Percentiles rank a stretch among this genome's conserved stretches.
Evolutionary conservation across 2,797 vertebrate species (phyloP).

Genomic region (Esox masquinongy): DNA sequence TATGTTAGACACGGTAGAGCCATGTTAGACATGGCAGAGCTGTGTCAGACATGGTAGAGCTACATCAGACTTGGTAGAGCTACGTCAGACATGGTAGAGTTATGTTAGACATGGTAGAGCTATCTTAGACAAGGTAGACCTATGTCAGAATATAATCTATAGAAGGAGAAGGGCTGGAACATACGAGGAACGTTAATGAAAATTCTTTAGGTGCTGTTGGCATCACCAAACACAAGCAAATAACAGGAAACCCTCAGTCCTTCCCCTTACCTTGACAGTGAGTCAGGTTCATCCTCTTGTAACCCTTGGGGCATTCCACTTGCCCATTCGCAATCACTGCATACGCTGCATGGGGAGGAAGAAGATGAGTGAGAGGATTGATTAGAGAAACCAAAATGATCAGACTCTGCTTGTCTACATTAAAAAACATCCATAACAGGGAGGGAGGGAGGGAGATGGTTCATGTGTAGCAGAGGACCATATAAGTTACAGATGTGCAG

Average conservation of each 20-base stretch:
- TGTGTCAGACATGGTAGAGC: not conserved
- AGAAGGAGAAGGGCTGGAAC: too few species aligned
- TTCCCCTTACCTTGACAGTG: conserved; percentile 89
- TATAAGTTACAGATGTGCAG: conserved; percentile 71
- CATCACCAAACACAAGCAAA: not conserved
- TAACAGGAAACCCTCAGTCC: not conserved
- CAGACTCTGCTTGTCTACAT: conserved; percentile 30
- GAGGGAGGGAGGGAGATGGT: conserved; percentile 23
- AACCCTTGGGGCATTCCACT: conserved; percentile 89
- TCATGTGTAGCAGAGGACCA: conserved; percentile 34
- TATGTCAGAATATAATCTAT: too few species aligned
- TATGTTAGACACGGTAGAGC: not conserved
- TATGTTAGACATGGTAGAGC: too few species aligned
- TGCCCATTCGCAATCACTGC: conserved; percentile 87
- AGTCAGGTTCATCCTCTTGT: conserved; percentile 84
- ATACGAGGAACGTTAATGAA: too few species aligned
- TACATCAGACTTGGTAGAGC: too few species aligned
- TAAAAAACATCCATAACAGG: conserved; percentile 40
- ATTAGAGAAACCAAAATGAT: conserved; percentile 24
- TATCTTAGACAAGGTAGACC: too few species aligned
- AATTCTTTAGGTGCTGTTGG: not conserved
- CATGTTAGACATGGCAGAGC: not conserved
- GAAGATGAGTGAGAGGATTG: conserved; percentile 47
- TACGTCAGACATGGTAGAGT: too few species aligned
- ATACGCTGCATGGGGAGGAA: conserved; percentile 68